phyloP scores from a whole-genome alignment of 2,888 invertebrate genomes.

The Caenorhabditis drosophilae region DNA sequence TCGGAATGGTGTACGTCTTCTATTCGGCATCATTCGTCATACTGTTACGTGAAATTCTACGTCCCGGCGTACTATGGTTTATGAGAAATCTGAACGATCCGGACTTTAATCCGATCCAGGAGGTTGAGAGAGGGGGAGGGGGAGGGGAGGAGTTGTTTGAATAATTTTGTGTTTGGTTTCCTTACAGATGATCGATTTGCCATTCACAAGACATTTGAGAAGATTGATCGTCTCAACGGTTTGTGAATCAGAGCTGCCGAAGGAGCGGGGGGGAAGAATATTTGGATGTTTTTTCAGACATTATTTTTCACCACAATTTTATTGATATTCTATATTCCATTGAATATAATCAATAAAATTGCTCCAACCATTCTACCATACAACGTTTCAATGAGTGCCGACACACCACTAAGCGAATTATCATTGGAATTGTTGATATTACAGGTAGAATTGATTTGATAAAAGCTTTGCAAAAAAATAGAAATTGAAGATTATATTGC shows the following conservation, averaged over 20 bases:
- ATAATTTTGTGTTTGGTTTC: not conserved
- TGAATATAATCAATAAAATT: constrained; percentile 80
- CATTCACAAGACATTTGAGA: constrained; percentile 87
- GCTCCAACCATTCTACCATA: constrained; percentile 92
- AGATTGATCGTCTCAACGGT: constrained; percentile 90
- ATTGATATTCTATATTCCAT: constrained; percentile 93
- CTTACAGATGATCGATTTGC: constrained; percentile 89
- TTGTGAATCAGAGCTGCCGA: too few species aligned
- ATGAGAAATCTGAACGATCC: constrained; percentile 96
- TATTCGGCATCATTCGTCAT: constrained; percentile 97
- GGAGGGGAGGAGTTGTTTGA: not conserved
- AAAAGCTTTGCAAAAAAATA: not conserved
- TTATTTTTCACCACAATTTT: constrained; percentile 91
- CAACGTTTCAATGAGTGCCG: constrained; percentile 79
- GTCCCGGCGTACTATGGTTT: constrained; percentile 98
- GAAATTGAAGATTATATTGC: constrained; percentile 79
- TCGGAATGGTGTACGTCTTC: constrained; percentile 97
- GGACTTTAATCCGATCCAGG: constrained; percentile 97
- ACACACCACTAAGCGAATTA: constrained; percentile 83
- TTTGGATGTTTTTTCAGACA: constrained; percentile 49
- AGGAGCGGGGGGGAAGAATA: too few species aligned
- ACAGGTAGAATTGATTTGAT: constrained; percentile 71
- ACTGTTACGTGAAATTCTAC: constrained; percentile 82
- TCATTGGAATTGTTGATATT: constrained; percentile 85
- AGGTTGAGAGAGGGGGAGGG: constrained; percentile 71